Evolutionary conservation across 2,888 invertebrate genomes (phyloP), one percentile per base, ranked within the genome.

Genomic region (Agriotes lineatus): DNA sequence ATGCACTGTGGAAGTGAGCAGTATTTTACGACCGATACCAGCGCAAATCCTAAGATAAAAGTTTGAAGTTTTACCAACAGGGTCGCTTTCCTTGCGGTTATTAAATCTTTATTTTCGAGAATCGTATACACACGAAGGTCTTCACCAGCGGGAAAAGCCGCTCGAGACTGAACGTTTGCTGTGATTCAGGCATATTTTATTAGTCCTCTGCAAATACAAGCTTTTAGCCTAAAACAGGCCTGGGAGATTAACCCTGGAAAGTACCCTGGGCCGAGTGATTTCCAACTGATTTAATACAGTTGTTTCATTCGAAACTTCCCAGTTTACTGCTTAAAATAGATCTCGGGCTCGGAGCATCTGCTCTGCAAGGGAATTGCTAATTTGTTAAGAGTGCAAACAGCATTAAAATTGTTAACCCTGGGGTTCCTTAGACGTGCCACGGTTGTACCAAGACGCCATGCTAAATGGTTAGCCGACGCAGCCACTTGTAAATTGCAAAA

Each of bases 211-310:
- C 58, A 68, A 68, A 68, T 62, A 68, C 58, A 68, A 57, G 68
- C 62, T 68, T 68, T 68, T 62, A 62, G 65, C 58, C 57, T 58
- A 63, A 62, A 68, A 56, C 62, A 63, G 62, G 63, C 62, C 52
- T 62, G 57, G 42, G 62, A 67, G 68, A 68, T 68, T 68, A 68
- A 63, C 56, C 62, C 62, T 57, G 37, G 57, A 65, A 65, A 65
- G 58, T 65, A 58, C 65, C 58, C 58, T 30, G 57, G 63, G 57
- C 57, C 68, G 50, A 68, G 57, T 58, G 62, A 68, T 62, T 68
- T 63, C 58, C 62, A 63, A 54, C 62, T 68, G 68, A 68, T 68
- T 68, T 68, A 68, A 68, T 68, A 68, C 58, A 63, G 68, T 63
- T 63, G 63, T 68, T 63, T 50, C 63, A 56, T 68, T 68, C 48